Evolutionary conservation across 2,797 vertebrate species (phyloP).

Genomic region (Lepus oiostolus): DNA sequence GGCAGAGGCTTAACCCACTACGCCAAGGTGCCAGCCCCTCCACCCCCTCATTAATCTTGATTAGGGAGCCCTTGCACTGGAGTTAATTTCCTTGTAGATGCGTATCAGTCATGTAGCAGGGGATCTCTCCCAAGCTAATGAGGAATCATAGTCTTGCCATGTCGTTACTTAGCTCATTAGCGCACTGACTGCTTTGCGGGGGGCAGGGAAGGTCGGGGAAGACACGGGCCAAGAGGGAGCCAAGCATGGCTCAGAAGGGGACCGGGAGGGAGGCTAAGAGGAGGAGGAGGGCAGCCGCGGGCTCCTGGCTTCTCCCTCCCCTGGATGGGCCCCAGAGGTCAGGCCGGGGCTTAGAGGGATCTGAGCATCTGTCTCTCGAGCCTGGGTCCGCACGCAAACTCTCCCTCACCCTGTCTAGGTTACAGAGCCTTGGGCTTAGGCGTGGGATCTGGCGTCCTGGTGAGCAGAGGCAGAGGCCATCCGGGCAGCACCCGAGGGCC

Average conservation of each 20-base stretch:
- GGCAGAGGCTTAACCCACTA: too few species aligned
- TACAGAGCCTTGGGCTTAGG: background rate
- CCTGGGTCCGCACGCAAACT: background rate
- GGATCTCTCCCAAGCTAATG: constrained; percentile 82
- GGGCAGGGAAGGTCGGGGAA: constrained; percentile 59
- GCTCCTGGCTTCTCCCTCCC: background rate
- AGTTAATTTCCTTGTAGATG: constrained; percentile 86
- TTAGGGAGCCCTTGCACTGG: constrained; percentile 74
- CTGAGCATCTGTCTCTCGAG: background rate
- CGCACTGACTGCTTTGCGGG: constrained; percentile 53
- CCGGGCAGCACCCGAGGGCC: rapidly evolving
- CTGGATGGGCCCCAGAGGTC: background rate
- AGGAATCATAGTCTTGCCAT: constrained; percentile 78
- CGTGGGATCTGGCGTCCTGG: background rate
- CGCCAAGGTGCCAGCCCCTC: background rate
- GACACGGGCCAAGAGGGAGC: background rate
- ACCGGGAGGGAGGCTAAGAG: background rate
- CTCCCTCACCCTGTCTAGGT: too few species aligned
- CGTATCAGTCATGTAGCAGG: constrained; percentile 80
- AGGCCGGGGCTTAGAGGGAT: background rate
- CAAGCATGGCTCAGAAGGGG: background rate
- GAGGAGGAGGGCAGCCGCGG: rapidly evolving
- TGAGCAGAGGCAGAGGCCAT: background rate
- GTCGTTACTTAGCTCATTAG: constrained; percentile 85
- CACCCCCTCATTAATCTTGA: constrained; percentile 81